phyloP scores from a whole-genome alignment of 2,888 invertebrate species.

The Operophtera brumata region DNA sequence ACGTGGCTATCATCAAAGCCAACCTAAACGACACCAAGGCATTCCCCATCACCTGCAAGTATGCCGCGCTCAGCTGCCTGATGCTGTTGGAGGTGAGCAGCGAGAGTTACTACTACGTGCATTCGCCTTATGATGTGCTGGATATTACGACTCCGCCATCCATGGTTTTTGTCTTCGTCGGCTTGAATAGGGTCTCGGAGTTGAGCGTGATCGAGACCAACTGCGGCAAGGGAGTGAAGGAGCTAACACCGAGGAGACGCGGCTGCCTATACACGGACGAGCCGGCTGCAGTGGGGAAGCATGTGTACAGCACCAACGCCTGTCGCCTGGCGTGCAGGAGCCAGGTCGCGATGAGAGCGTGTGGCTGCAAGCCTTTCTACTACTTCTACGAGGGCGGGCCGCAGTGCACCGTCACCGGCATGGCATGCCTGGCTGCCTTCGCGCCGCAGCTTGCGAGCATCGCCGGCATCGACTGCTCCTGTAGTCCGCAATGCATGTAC shows the following conservation, averaged over 20 bases:
- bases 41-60: constrained; percentile 57
- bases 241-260: constrained; percentile 66
- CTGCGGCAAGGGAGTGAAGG: constrained; percentile 67
- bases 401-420: constrained; percentile 72
- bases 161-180: constrained; percentile 48
- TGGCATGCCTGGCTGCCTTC: constrained; percentile 70
- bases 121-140: constrained; percentile 81
- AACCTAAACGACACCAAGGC: constrained; percentile 41
- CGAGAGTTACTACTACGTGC: constrained; percentile 52
- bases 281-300: not conserved
- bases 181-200: constrained; percentile 61
- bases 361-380: constrained; percentile 82
- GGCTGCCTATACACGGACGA: constrained; percentile 72
- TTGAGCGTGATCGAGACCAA: constrained; percentile 71
- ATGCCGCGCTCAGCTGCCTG: constrained; percentile 56
- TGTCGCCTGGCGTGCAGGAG: constrained; percentile 73
- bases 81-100: constrained; percentile 50
- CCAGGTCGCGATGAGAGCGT: constrained; percentile 68
- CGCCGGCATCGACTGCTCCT: constrained; percentile 47
- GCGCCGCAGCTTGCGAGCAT: constrained; percentile 48
- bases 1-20: constrained; percentile 59
- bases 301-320: constrained; percentile 13
- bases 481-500: constrained; percentile 62
- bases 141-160: constrained; percentile 62
- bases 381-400: constrained; percentile 79